These are phyloP conservation scores for Heliconius hewitsoni DNA, from an alignment of 1,140 invertebrate genomes.

Conservation along the genomic window DNA sequence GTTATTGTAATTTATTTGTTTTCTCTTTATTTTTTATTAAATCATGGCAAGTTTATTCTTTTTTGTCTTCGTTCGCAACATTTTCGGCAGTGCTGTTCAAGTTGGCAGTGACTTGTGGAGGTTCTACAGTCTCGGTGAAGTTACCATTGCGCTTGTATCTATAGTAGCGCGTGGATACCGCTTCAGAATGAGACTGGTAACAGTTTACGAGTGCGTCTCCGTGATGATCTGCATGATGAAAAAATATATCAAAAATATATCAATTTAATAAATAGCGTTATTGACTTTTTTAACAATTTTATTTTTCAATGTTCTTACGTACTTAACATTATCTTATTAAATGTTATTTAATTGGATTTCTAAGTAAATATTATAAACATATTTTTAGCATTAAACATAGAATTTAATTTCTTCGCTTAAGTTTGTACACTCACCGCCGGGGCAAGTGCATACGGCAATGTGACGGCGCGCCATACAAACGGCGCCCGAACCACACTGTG, in stretches of 20 bases:
- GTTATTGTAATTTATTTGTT: not conserved
- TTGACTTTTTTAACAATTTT: too few species aligned
- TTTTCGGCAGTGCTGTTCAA: constrained; percentile 13
- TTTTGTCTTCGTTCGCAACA: constrained; percentile 33
- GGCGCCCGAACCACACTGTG: constrained; percentile 87
- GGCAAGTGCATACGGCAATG: constrained; percentile 92
- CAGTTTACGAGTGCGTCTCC: constrained; percentile 73
- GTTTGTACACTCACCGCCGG: constrained; percentile 83
- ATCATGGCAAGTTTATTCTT: constrained; percentile 44
- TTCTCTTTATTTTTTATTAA: constrained; percentile 6
- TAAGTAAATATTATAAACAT: too few species aligned
- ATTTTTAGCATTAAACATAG: too few species aligned
- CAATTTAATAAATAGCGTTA: too few species aligned
- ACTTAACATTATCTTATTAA: too few species aligned
- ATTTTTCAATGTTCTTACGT: too few species aligned
- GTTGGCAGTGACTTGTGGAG: constrained; percentile 27
- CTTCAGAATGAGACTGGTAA: constrained; percentile 68
- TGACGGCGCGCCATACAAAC: constrained; percentile 86
- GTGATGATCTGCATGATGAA: constrained; percentile 53
- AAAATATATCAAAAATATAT: not conserved
- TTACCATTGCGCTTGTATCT: constrained; percentile 71
- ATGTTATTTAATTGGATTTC: too few species aligned
- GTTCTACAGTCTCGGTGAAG: constrained; percentile 45
- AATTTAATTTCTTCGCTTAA: too few species aligned
- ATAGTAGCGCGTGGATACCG: constrained; percentile 64